Evolutionary conservation across 2,113 vertebrate genomes (phyloP).

Genomic region (Coryphaenoides rupestris): DNA sequence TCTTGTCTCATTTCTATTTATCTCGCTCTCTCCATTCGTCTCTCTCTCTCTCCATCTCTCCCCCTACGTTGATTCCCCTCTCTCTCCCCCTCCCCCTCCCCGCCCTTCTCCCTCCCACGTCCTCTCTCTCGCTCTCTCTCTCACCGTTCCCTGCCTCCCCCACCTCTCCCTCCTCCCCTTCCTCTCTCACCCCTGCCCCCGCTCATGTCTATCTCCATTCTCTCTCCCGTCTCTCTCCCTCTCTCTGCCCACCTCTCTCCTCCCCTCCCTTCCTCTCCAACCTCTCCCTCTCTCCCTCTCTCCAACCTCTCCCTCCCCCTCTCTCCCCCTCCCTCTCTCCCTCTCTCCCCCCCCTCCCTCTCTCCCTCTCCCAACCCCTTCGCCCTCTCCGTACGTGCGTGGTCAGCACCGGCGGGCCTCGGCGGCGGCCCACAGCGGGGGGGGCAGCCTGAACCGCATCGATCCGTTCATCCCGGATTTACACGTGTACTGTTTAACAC

Average conservation of each 20-base stretch:
- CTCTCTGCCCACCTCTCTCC: background rate
- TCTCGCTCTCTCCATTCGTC: background rate
- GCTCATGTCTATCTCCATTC: background rate
- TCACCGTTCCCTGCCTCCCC: background rate
- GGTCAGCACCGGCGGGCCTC: too few relatives aligned
- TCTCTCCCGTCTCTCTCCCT: constrained; percentile 2
- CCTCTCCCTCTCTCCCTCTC: too few relatives aligned
- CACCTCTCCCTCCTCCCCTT: background rate
- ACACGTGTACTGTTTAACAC: too few relatives aligned
- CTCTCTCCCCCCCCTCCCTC: too few relatives aligned
- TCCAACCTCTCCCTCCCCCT: too few relatives aligned
- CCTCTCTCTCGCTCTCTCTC: background rate
- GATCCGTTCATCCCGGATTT: background rate
- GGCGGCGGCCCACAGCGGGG: constrained; percentile 10
- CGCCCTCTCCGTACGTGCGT: background rate
- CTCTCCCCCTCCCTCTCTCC: constrained; percentile 4
- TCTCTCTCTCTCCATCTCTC: background rate
- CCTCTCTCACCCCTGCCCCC: too few relatives aligned
- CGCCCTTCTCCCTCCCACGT: background rate
- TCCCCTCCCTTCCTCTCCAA: too few relatives aligned
- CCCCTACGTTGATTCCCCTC: background rate
- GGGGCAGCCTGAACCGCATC: constrained; percentile 28
- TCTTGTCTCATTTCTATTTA: background rate
- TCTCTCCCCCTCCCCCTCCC: background rate
- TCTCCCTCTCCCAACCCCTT: too few relatives aligned